phyloP scores from a whole-genome alignment of 2,113 vertebrate species.

The Daphoenositta chrysoptera region DNA sequence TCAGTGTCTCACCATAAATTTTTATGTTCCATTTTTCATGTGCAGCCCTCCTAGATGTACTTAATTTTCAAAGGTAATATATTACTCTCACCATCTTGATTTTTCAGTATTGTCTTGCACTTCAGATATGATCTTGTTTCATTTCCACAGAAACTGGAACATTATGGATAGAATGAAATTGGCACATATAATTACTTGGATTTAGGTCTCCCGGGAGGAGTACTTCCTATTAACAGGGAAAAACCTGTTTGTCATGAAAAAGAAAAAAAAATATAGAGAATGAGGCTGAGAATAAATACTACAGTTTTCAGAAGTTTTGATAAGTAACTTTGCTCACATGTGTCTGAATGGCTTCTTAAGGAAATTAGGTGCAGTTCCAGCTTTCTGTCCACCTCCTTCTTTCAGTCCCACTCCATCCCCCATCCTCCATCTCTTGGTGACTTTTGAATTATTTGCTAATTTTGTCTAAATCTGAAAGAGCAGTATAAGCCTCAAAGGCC shows the following conservation, averaged over 20 bases:
- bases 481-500: background rate
- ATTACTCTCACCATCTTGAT: background rate
- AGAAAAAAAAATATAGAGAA: background rate
- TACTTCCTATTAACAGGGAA: background rate
- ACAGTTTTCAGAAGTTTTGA: background rate
- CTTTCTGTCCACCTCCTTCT: background rate
- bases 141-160: background rate
- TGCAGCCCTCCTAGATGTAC: constrained; percentile 76
- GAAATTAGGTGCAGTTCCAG: background rate
- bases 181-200: background rate
- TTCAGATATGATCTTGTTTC: background rate
- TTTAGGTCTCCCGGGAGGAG: background rate
- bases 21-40: constrained; percentile 56
- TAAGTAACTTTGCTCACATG: background rate
- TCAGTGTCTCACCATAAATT: background rate
- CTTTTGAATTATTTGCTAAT: background rate
- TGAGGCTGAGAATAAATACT: background rate
- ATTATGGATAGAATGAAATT: background rate
- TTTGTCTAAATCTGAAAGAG: background rate
- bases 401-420: background rate
- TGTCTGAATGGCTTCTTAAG: background rate
- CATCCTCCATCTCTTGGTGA: background rate
- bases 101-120: background rate
- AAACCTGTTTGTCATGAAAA: background rate
- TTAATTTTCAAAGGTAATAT: constrained; percentile 79